Evolutionary conservation across 2,888 invertebrate genomes (phyloP), one percentile per base, ranked within the genome.

Genomic region (Pseudococcus viburni): DNA sequence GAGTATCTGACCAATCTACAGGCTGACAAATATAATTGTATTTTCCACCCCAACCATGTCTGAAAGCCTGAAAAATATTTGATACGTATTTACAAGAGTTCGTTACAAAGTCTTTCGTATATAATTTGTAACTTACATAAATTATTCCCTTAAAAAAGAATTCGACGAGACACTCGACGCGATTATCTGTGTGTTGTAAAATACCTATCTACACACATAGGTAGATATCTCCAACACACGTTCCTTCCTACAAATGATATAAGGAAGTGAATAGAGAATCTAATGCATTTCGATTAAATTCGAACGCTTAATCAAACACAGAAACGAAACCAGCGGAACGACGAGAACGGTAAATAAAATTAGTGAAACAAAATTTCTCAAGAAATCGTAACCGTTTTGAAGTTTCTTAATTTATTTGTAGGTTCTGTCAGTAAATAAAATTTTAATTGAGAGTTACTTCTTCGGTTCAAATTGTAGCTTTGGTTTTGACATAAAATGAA

Each of bases 11-110:
- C 33, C 68, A 73, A 51, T 89, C 89, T 7, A 89, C 64, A 6
- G 89, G 89, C 22, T 88, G 85, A 42, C 89, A 89, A 39, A 88
- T 68, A 88, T 88, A 89, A 42, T 64, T 85, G 39, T 88, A 89
- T 46, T 68, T 46, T 80, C 88, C 88, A 11, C 85, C 85, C 85
- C 85, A 88, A 26, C 85, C 88, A 42, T 22, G 17, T 80, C 85
- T 42, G 48, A 85, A 55, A 1, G 77, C 85, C 88, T 88, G 51
- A 88, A 88, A 84, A 68, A 85, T 4, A 51, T 51, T 42, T 42
- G 6, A 51, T 5, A 55, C 3, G 15, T 17, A 59, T 59, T n/a
- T 6, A 59, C 3, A 59, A 55, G 6, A 39, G 6, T 39, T 39
- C 39, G 39, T 39, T 39, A 3, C 4, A 39, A 6, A n/a, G n/a